Evolutionary conservation across 2,888 invertebrate species (phyloP).

Genomic region (Prosopocoilus inquinatus): DNA sequence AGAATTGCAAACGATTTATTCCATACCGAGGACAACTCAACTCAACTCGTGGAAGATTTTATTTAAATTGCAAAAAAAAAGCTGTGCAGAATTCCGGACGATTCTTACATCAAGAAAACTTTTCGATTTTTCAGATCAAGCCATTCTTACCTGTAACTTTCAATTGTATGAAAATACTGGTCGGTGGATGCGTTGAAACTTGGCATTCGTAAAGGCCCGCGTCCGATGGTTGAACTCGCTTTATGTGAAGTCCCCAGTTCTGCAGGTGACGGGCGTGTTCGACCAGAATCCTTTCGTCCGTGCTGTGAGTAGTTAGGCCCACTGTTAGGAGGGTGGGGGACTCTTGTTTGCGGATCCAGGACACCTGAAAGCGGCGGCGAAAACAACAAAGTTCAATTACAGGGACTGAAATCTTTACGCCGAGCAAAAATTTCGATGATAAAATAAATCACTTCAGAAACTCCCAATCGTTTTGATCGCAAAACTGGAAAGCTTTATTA

Average conservation of each 20-base stretch:
- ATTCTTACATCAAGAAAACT: too few species aligned
- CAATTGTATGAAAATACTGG: constrained; percentile 71
- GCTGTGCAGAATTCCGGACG: too few species aligned
- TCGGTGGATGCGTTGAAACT: constrained; percentile 76
- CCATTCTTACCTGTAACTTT: constrained; percentile 72
- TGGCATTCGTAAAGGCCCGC: constrained; percentile 77
- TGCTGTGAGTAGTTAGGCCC: constrained; percentile 64
- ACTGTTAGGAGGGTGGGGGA: constrained; percentile 62
- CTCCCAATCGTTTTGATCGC: too few species aligned
- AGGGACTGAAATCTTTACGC: neutral
- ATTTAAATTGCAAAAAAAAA: too few species aligned
- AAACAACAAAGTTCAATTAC: neutral
- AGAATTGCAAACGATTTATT: too few species aligned
- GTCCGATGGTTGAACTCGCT: constrained; percentile 67
- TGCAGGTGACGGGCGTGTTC: constrained; percentile 62
- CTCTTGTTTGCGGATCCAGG: constrained; percentile 69
- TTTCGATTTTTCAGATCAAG: too few species aligned
- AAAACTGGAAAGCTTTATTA: too few species aligned
- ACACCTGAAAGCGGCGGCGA: constrained; percentile 51
- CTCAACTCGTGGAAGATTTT: too few species aligned
- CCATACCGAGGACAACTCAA: too few species aligned
- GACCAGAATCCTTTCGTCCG: constrained; percentile 64
- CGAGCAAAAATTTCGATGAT: too few species aligned
- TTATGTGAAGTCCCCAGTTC: constrained; percentile 64
- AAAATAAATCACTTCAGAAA: too few species aligned